Conservation (phyloP, 2,888 invertebrate genomes). For the Dryococelus australis region DNA sequence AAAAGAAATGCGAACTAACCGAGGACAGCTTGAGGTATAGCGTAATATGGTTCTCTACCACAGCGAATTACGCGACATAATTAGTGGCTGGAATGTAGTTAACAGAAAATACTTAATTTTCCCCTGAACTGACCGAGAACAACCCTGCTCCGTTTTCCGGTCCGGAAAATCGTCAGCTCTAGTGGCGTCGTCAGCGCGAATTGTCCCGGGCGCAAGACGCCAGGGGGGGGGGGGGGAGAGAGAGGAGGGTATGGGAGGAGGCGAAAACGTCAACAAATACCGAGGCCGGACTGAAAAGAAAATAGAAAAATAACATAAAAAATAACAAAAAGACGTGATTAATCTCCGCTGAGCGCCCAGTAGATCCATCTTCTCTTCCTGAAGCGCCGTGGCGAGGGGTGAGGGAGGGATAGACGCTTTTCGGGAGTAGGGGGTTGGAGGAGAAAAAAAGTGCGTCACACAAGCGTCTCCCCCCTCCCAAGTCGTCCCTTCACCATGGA, state of each 20-base stretch:
- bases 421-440: conserved; percentile 30
- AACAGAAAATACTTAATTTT: no score
- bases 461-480: conserved; percentile 16
- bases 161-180: not conserved
- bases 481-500: not conserved
- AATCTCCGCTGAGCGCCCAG: conserved; percentile 40
- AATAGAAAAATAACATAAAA: conserved; percentile 41
- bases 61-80: no score
- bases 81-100: no score
- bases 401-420: not conserved
- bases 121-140: no score
- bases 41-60: no score
- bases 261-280: conserved; percentile 38
- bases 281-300: conserved; percentile 35
- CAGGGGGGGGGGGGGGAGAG: no score
- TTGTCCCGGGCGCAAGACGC: conserved; percentile 19
- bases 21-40: no score
- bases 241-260: no score
- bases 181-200: not conserved
- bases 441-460: conserved; percentile 21
- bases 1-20: no score
- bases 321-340: conserved; percentile 37
- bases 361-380: conserved; percentile 39
- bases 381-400: conserved; percentile 22
- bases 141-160: not conserved